Base-by-base conservation (phyloP, 1,140 invertebrate genomes). In the Eriosoma lanigerum region DNA sequence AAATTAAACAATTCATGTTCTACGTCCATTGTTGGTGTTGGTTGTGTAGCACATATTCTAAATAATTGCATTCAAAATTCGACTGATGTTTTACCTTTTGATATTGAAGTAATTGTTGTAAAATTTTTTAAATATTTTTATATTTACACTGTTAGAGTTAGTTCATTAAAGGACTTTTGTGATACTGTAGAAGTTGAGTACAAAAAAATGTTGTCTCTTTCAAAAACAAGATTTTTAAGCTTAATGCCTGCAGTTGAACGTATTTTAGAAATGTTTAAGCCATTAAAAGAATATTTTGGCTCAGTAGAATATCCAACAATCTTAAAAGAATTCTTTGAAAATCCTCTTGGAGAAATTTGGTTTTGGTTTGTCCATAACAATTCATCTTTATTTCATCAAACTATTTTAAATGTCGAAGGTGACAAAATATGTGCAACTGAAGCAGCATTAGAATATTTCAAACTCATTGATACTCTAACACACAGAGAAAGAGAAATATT, bases 371-470 rank as follows among this genome's bases (percentile, higher is more conserved):
- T n/a, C n/a, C n/a, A n/a, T n/a, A n/a, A n/a, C n/a, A 62, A 62
- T 32, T 44, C 38, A 68, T 68, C 3, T n/a, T 44, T 68, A 68
- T 68, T 68, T 68, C n/a, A 68, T 68, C 64, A 68, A 68, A 21
- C 8, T 13, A 46, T 68, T 68, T 68, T 68, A 21, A 44, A 68
- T 3, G 24, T 46, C 21, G 32, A 19, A 64, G 5, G 19, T 68
- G 19, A 68, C 46, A 68, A 68, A 68, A 21, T 68, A 68, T 29
- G 58, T 62, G 26, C 12, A 5, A 62, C 58, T 62, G 58, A 62
- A 62, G 26, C 58, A 29, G 29, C 15, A 32, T 62, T 62, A 62
- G 58, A 62, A 32, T 62, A 62, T 32, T 62, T 62, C 32, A 24
- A 32, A 21, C 38, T 46, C 15, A 8, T 46, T 21, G 15, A 68